phyloP scores from a whole-genome alignment of 1,140 invertebrate species.

The Meloidogyne exigua region DNA sequence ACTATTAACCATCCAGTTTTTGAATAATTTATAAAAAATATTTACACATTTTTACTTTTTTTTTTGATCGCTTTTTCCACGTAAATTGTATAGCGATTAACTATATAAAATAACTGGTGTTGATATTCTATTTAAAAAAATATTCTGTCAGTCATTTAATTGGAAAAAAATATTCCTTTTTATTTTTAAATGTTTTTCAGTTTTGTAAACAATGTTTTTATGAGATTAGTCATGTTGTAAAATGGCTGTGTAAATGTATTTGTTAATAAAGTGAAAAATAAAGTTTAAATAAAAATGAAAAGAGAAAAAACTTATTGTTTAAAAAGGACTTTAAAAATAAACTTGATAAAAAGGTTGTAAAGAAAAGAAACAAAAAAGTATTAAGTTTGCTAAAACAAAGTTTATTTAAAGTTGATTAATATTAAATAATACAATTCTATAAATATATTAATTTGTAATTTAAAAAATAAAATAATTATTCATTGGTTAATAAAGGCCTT shows the following conservation, averaged over 20 bases:
- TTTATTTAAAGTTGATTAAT: too few relatives aligned
- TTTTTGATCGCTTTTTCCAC: background rate
- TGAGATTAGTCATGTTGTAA: background rate
- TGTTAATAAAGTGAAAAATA: slow-evolving; percentile 2
- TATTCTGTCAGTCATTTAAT: background rate
- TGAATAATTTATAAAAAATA: background rate
- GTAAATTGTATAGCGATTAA: background rate
- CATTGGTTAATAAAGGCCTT: too few relatives aligned
- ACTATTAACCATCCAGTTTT: background rate
- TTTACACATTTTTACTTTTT: background rate
- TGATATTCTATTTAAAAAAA: background rate
- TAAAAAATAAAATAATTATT: too few relatives aligned
- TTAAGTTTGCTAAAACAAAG: too few relatives aligned
- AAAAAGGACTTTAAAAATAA: too few relatives aligned
- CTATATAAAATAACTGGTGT: background rate
- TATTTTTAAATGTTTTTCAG: background rate
- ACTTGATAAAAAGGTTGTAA: too few relatives aligned
- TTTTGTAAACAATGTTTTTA: background rate
- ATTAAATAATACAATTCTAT: too few relatives aligned
- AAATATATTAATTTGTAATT: too few relatives aligned
- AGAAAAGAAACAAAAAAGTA: too few relatives aligned
- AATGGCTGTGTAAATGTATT: background rate
- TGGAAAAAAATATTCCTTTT: background rate
- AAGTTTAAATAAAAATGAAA: background rate
- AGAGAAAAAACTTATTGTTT: background rate